Evolutionary conservation across 2,888 invertebrate genomes (phyloP), one percentile per base, ranked within the genome.

Genomic region (Marronus borbonicus): DNA sequence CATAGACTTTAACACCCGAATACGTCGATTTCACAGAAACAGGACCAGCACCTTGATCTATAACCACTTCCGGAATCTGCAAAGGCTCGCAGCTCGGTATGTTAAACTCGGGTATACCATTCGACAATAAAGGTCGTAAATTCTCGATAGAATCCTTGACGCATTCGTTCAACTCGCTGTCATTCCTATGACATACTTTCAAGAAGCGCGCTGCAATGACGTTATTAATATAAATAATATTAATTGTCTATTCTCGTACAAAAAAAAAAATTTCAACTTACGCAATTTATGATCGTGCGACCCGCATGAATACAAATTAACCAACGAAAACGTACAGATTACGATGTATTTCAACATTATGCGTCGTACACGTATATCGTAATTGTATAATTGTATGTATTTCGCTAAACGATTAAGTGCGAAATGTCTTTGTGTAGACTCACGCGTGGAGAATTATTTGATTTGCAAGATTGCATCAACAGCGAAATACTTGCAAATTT

Each of bases 51-150:
- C 91, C 90, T 85, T 93, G 93, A 84, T 91, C 90, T 64, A 93
- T 90, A 0, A 91, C 89, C n/a, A 93, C 87, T 77, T 92, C 89
- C 0, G 93, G 91, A 3, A 94, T 89, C 5, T 88, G 69, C 20
- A 94, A 87, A 0, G 93, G 94, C 83, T 94, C 94, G 80, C 92
- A 92, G 50, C 92, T 89, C 10, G 94, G 93, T 39, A 94, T 91
- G 12, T 90, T 90, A 78, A 91, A 91, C 82, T 91, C 86, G 7
- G 87, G 86, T 44, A 90, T 89, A 7, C 90, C 90, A 70, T 83
- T 81, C 39, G 82, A 85, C 24, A 90, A 81, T 76, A 88, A 85
- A 1, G 89, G 89, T 68, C 83, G 86, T 55, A 90, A 81, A 1
- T 80, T 78, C 50, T 89, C 86, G 3, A 90, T 85, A 24, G 89